These are phyloP conservation scores for Oryzias javanicus DNA, from an alignment of 2,113 vertebrate genomes.

Conservation along the genomic window DNA sequence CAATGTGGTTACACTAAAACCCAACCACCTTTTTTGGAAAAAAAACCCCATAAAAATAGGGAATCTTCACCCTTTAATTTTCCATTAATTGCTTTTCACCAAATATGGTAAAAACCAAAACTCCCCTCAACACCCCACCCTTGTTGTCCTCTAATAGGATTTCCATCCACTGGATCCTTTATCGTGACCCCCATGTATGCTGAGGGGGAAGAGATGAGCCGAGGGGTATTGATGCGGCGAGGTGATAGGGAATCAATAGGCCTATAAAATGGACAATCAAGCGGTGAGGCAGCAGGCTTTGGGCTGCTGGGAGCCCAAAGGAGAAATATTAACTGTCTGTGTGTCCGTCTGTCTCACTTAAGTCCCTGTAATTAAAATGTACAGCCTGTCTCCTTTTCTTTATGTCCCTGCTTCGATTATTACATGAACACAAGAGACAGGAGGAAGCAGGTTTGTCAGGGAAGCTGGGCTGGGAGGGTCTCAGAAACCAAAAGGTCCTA, in stretches of 20 bases:
- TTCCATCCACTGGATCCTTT: constrained; percentile 48
- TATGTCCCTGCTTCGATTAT: constrained; percentile 6
- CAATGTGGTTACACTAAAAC: no score
- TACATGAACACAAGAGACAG: not conserved
- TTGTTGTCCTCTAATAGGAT: constrained; percentile 43
- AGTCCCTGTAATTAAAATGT: constrained; percentile 55
- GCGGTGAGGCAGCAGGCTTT: constrained; percentile 19
- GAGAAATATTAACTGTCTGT: constrained; percentile 38
- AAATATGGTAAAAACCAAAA: constrained; percentile 13
- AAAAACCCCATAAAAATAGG: no score
- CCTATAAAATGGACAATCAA: constrained; percentile 69
- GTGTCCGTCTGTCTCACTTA: constrained; percentile 34
- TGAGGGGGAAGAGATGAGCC: constrained; percentile 53
- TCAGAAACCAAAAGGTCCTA: no score
- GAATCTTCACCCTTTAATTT: constrained; percentile 6
- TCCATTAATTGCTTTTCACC: constrained; percentile 14
- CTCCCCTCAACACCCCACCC: not conserved
- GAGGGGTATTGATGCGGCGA: constrained; percentile 49
- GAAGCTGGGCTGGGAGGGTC: not conserved
- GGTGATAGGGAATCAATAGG: constrained; percentile 67
- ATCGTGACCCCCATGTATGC: constrained; percentile 57
- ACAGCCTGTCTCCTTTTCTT: constrained; percentile 39
- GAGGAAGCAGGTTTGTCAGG: not conserved
- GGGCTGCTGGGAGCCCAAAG: constrained; percentile 22
- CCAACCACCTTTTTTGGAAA: no score